Evolutionary conservation across 2,113 vertebrate species (phyloP).

Genomic region (Tor tambroides): DNA sequence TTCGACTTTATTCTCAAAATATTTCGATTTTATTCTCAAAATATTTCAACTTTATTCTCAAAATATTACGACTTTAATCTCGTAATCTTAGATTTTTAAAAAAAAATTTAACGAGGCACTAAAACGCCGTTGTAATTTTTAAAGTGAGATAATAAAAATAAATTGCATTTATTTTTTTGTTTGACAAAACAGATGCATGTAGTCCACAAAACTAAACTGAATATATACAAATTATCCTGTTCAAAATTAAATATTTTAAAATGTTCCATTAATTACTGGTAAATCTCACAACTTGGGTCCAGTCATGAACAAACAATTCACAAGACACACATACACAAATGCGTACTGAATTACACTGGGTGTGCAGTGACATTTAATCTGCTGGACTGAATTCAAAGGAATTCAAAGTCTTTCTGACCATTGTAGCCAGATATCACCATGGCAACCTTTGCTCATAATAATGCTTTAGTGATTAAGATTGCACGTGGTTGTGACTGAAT

Average conservation of each 20-base stretch:
- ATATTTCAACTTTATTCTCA: no score
- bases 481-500: neutral
- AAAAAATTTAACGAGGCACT: no score
- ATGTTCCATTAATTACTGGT: neutral
- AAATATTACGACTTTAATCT: no score
- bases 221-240: neutral
- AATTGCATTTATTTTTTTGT: no score
- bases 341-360: neutral
- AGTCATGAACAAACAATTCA: neutral
- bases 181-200: no score
- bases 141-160: no score
- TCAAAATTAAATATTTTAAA: neutral
- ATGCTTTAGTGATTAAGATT: neutral
- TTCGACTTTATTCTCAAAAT: no score
- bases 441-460: constrained; percentile 7
- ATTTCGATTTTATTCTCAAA: no score
- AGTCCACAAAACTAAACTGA: neutral
- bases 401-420: constrained; percentile 9
- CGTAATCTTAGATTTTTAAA: no score
- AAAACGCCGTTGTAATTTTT: no score
- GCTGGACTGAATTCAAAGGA: constrained; percentile 5
- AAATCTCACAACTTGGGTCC: neutral
- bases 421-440: neutral
- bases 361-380: constrained; percentile 15
- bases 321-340: constrained; percentile 32